These are phyloP conservation scores for Microctonus brassicae DNA, from an alignment of 2,888 invertebrate genomes.

Conservation along the genomic window DNA sequence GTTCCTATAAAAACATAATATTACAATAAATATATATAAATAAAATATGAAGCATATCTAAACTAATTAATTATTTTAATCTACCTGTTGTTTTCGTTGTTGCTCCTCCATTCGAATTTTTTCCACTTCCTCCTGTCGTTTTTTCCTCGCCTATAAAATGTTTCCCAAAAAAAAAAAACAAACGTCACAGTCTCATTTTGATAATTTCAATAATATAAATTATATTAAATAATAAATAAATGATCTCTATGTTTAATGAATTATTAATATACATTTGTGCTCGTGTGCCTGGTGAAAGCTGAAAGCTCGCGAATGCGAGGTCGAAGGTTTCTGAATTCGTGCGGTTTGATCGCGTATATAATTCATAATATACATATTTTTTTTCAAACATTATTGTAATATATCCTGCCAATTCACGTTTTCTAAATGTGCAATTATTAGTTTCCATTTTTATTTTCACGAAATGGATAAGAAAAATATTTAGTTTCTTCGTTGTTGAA, in stretches of 20 bases:
- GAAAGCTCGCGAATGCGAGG: conserved; percentile 45
- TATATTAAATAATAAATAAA: conserved; percentile 16
- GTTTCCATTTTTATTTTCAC: too few species aligned
- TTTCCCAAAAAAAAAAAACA: not conserved
- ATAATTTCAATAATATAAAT: conserved; percentile 5
- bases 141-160: conserved; percentile 81
- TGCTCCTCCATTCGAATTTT: conserved; percentile 88
- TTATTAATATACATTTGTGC: conserved; percentile 35
- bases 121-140: conserved; percentile 88
- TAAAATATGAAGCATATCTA: too few species aligned
- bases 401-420: not conserved
- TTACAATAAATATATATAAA: not conserved
- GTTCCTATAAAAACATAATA: conserved; percentile 76
- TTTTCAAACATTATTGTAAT: conserved; percentile 26
- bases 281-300: conserved; percentile 45
- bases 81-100: conserved; percentile 87
- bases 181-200: not conserved
- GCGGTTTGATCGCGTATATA: conserved; percentile 43
- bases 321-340: conserved; percentile 45
- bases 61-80: too few species aligned
- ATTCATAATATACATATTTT: not conserved
- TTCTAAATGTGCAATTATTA: too few species aligned
- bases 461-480: too few species aligned
- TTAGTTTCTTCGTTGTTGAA: too few species aligned
- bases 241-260: conserved; percentile 32